Conservation (phyloP, 2,888 invertebrate genomes). For the Alloscopus bannaensis region DNA sequence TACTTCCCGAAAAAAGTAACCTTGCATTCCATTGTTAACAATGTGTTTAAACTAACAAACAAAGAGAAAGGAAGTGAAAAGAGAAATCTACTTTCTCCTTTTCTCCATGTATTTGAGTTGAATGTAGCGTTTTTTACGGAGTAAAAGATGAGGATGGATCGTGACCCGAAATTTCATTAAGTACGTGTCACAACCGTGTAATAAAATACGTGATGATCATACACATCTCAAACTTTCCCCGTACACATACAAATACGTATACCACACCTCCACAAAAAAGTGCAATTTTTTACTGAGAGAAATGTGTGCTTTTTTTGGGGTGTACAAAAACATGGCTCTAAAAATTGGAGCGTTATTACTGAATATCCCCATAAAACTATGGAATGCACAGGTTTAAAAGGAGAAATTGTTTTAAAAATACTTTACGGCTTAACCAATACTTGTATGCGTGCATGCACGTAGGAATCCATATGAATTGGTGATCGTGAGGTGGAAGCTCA, state of each 20-base stretch:
- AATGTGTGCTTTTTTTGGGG: too few relatives aligned
- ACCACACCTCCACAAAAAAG: slow-evolving; percentile 13
- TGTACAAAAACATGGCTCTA: too few relatives aligned
- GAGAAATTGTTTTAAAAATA: too few relatives aligned
- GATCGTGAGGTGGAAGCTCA: too few relatives aligned
- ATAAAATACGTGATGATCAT: slow-evolving; percentile 70
- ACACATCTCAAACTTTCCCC: slow-evolving; percentile 63
- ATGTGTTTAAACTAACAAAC: slow-evolving; percentile 5
- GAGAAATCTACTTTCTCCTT: slow-evolving; percentile 5
- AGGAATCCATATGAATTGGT: too few relatives aligned
- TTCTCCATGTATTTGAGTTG: not conserved
- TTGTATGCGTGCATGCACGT: too few relatives aligned
- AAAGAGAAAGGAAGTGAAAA: slow-evolving; percentile 1
- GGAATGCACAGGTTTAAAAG: too few relatives aligned
- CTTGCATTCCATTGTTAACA: slow-evolving; percentile 14
- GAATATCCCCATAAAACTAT: too few relatives aligned
- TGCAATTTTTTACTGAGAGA: too few relatives aligned
- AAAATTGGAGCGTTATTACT: too few relatives aligned
- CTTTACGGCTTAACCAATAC: too few relatives aligned
- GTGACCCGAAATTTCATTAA: slow-evolving; percentile 70
- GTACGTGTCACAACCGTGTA: slow-evolving; percentile 68
- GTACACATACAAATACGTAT: slow-evolving; percentile 20
- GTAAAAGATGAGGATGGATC: slow-evolving; percentile 59
- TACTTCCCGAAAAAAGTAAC: slow-evolving; percentile 15
- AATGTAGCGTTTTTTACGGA: slow-evolving; percentile 11